These are phyloP conservation scores for Lissonota sp. DNA, from an alignment of 2,888 invertebrate species.

Conservation along the genomic window DNA sequence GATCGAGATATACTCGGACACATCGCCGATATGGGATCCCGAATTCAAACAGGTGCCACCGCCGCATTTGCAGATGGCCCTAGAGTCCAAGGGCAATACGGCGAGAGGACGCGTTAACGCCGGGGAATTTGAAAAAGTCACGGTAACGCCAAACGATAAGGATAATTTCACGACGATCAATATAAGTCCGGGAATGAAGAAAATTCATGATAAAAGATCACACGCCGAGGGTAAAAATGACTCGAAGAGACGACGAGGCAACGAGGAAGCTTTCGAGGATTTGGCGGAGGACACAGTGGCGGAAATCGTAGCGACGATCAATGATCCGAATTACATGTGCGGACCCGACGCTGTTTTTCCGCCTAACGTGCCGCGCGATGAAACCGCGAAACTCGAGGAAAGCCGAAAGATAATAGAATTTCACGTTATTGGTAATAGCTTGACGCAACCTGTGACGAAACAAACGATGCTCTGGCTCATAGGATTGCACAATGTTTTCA, in stretches of 20 bases:
- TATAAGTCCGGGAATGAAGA: constrained; percentile 86
- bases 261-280: constrained; percentile 88
- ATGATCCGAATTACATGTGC: constrained; percentile 93
- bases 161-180: constrained; percentile 89
- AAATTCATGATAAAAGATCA: constrained; percentile 75
- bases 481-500: constrained; percentile 97
- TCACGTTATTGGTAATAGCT: constrained; percentile 96
- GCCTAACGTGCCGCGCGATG: constrained; percentile 94
- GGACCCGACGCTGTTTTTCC: constrained; percentile 93
- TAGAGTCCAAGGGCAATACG: constrained; percentile 86
- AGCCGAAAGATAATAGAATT: constrained; percentile 95
- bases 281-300: constrained; percentile 91
- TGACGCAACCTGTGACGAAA: constrained; percentile 93
- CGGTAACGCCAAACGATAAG: constrained; percentile 87
- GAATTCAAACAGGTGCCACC: constrained; percentile 92
- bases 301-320: constrained; percentile 92
- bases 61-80: constrained; percentile 87
- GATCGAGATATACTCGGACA: constrained; percentile 93
- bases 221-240: constrained; percentile 77
- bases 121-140: constrained; percentile 89
- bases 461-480: constrained; percentile 97
- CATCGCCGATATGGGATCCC: constrained; percentile 97
- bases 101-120: constrained; percentile 67
- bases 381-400: constrained; percentile 96
- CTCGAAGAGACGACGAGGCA: constrained; percentile 77